These are phyloP conservation scores for Mormyrus iriodes DNA, from an alignment of 2,113 vertebrate species.

Conservation along the genomic window DNA sequence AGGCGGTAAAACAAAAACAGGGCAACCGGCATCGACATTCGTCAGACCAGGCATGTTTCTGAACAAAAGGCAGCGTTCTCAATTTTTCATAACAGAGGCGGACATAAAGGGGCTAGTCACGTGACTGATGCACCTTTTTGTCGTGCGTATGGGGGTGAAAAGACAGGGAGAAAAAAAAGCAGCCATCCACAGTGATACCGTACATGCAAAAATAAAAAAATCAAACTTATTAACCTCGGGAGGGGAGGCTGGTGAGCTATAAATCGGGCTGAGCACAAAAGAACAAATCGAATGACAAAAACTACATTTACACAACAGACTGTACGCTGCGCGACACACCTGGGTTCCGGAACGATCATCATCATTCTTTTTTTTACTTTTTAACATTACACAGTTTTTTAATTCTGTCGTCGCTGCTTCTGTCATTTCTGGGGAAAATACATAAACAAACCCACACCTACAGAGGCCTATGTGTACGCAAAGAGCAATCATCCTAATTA, in stretches of 20 bases:
- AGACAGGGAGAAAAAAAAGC: constrained; percentile 29
- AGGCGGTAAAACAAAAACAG: not conserved
- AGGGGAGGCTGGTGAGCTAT: not conserved
- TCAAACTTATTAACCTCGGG: not conserved
- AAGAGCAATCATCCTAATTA: constrained; percentile 3
- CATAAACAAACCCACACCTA: not conserved
- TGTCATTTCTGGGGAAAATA: not conserved
- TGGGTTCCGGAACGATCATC: not conserved
- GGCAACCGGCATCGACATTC: not conserved
- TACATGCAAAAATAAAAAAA: not conserved
- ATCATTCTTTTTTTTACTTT: not conserved
- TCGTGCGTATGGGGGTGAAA: constrained; percentile 18
- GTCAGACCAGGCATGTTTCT: not conserved
- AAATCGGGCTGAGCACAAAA: not conserved
- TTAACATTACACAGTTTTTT: not conserved
- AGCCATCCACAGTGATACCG: constrained; percentile 52
- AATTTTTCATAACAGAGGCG: not conserved
- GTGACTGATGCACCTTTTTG: not conserved
- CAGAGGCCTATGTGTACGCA: not conserved
- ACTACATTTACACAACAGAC: not conserved
- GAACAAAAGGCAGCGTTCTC: not conserved
- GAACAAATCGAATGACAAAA: not conserved
- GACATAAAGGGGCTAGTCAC: constrained; percentile 11
- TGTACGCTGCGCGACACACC: not conserved
- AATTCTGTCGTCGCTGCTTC: no score